Base-by-base conservation (phyloP, 2,888 invertebrate genomes). In the Ormia ochracea region DNA sequence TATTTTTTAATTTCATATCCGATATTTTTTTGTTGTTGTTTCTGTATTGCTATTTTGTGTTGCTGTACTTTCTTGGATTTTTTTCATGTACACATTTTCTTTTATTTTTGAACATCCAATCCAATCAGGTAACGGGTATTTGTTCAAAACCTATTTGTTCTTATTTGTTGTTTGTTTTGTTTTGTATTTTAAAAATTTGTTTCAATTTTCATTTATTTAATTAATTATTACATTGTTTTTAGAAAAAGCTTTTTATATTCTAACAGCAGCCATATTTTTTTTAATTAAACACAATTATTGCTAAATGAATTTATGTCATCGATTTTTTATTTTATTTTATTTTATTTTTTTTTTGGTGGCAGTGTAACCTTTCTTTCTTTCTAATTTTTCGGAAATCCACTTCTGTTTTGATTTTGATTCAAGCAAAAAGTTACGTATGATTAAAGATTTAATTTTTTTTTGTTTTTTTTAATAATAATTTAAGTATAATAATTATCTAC, bases 41-140 rank as follows among this genome's bases (percentile, higher is more conserved):
- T 52, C 45, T 59, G 36, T 75, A 80, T 80, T 76, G 80, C 76
- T 80, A 66, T 72, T 63, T 75, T 70, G 52, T 63, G 61, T 76
- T 68, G 14, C 80, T 66, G 76, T 76, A 72, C 54, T 61, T 69
- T 26, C 43, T 41, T 19, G 9, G 10, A 19, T 6, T 45, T 43
- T 10, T 12, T 36, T 56, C 26, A 12, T 36, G 36, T 70, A 50
- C 12, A 38, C 56, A 48, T 72, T 56, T 41, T 17, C 2, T 4
- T 69, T 43, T 58, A 45, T 41, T 66, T 80, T 80, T 80, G 80
- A 80, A 80, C 80, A 54, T 80, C 72, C 80, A 76, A 54, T 80
- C 72, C 80, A 80, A 76, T 80, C 80, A 80, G 80, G 80, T 80
- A 80, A 70, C 76, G 76, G 61, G 76, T 80, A 72, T 80, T 76